phyloP scores from a whole-genome alignment of 2,888 invertebrate genomes.

The Trichacis sp. region DNA sequence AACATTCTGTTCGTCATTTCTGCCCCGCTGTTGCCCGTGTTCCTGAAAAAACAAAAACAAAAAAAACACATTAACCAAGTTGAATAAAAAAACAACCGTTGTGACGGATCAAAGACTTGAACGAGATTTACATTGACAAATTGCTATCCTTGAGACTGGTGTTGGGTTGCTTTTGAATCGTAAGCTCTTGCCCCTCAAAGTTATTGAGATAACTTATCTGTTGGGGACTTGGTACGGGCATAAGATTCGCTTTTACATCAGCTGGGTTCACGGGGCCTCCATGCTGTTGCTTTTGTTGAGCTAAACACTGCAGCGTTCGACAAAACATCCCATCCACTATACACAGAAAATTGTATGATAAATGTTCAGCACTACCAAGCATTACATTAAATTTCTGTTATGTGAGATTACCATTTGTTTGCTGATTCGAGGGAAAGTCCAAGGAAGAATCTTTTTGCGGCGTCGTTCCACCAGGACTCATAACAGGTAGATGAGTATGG shows the following conservation, averaged over 20 bases:
- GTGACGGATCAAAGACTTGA: no score
- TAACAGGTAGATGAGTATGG: constrained; percentile 62
- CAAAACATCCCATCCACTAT: constrained; percentile 76
- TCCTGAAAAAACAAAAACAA: constrained; percentile 45
- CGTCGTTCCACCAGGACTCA: constrained; percentile 64
- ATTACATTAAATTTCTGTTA: constrained; percentile 14
- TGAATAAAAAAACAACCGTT: no score
- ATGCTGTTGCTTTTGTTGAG: constrained; percentile 73
- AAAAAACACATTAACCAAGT: no score
- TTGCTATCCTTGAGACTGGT: constrained; percentile 85
- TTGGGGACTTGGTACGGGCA: constrained; percentile 96
- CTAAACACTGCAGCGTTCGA: constrained; percentile 75
- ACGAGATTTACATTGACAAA: constrained; percentile 81
- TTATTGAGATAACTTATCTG: constrained; percentile 96
- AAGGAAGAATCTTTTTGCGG: constrained; percentile 63
- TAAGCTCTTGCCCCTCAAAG: constrained; percentile 95
- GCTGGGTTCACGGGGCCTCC: constrained; percentile 61
- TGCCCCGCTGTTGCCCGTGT: constrained; percentile 54
- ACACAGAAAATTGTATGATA: no score
- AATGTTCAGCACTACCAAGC: no score
- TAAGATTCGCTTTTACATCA: constrained; percentile 84
- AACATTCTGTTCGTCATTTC: constrained; percentile 63
- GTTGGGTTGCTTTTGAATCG: constrained; percentile 96
- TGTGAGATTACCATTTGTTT: constrained; percentile 64
- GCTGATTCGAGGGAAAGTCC: constrained; percentile 67